Evolutionary conservation across 2,113 vertebrate genomes (phyloP).

Genomic region (Motacilla tschutschensis): DNA sequence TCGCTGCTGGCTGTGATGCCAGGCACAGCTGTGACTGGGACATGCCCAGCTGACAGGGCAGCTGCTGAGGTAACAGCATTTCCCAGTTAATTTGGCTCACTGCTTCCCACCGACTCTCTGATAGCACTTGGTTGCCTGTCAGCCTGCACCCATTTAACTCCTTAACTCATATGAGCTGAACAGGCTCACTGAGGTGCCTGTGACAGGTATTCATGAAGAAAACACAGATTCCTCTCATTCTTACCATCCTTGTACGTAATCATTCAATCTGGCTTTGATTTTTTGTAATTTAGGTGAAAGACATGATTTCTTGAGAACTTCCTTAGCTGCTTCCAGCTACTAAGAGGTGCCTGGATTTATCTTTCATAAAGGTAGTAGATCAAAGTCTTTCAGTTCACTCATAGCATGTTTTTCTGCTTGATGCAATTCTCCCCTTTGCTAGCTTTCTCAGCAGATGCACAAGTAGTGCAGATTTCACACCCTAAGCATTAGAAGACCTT

Average conservation of each 20-base stretch:
- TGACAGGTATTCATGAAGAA: background rate
- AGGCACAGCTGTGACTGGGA: background rate
- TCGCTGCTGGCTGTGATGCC: background rate
- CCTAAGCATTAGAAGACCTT: background rate
- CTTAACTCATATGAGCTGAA: background rate
- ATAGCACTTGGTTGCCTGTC: accelerated
- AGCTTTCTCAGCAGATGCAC: background rate
- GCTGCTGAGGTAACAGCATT: background rate
- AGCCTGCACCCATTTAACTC: accelerated
- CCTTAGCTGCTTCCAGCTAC: background rate
- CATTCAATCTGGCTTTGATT: background rate
- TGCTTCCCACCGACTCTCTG: accelerated
- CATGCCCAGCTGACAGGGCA: accelerated
- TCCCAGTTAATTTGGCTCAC: background rate
- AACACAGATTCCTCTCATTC: background rate
- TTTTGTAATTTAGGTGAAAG: background rate
- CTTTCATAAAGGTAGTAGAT: background rate
- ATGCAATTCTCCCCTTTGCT: background rate
- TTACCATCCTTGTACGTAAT: background rate
- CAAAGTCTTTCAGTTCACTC: background rate
- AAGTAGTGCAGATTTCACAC: background rate
- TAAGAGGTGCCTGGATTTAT: background rate
- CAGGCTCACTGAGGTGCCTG: background rate
- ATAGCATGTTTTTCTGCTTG: background rate
- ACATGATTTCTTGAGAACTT: background rate